Percentiles rank a stretch among this genome's conserved stretches.
These are phyloP conservation scores for Macrochelys suwanniensis DNA, from an alignment of 2,797 vertebrate genomes.

Conservation along the genomic window DNA sequence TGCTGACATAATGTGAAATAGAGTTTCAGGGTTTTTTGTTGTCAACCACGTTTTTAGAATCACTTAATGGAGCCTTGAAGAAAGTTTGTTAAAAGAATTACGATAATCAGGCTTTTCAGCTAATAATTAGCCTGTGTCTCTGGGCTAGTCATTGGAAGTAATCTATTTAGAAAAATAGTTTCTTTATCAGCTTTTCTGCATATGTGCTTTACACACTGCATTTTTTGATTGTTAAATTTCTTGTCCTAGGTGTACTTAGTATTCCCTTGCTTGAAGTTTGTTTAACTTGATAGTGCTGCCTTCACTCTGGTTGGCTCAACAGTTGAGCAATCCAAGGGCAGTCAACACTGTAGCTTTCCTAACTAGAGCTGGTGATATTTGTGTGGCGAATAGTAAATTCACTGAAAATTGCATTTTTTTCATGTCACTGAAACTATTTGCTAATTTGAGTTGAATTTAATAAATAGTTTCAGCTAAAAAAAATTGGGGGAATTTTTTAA, in stretches of 20 bases:
- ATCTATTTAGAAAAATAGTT: background rate
- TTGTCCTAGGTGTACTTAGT: background rate
- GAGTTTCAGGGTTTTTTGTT: background rate
- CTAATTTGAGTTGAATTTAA: no score
- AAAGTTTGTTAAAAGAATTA: background rate
- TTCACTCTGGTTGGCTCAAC: background rate
- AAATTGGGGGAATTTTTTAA: background rate
- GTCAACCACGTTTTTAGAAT: background rate
- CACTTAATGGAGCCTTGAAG: background rate
- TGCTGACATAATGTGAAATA: background rate
- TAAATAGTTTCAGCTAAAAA: background rate
- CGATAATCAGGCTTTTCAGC: background rate
- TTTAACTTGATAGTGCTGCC: background rate
- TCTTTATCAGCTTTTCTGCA: background rate
- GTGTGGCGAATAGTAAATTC: background rate
- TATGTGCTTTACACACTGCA: fast-evolving
- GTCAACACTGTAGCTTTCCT: background rate
- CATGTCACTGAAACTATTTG: no score
- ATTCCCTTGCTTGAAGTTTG: background rate
- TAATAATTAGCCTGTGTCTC: background rate
- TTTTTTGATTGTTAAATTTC: background rate
- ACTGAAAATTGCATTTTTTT: background rate
- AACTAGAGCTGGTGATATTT: background rate
- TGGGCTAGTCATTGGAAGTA: background rate
- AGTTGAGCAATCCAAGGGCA: background rate